Evolutionary conservation across 2,888 invertebrate genomes (phyloP), one percentile per base, ranked within the genome.

Genomic region (Cremastinae sp.): DNA sequence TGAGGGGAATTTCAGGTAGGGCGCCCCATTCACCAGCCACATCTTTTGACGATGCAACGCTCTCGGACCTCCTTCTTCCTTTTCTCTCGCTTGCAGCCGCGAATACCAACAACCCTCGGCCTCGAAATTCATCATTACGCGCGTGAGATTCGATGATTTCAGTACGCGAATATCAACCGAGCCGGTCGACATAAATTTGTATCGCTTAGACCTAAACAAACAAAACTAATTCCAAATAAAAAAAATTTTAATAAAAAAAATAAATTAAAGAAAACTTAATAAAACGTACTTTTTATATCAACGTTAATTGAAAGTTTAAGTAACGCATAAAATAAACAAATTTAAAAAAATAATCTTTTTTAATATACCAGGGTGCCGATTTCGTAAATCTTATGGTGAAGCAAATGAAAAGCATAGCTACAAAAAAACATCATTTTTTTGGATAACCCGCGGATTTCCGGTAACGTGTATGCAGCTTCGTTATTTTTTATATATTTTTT

Each of bases 1-100:
- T 78, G 81, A 86, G 85, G 84, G 78, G 77, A 65, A 43, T 70
- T 82, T 84, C 89, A 88, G 86, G 88, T 87, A 88, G 86, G 85
- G 87, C 85, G 84, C 81, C 28, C 28, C 83, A 86, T 87, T 86
- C 78, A 81, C 83, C 83, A 80, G 74, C 72, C 51, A 43, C 59
- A 43, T 53, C 68, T 55, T 18, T n/a, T 72, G 71, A 65, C 77
- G 65, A 53, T 70, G 69, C 49, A 43, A 47, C 75, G 59, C 74
- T 73, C 62, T 75, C 75, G 75, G 62, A 79, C 78, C 66, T 77
- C 75, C 71, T 66, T 78, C 77, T 47, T 47, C 64, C 14, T 55
- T 35, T 45, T 12, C 18, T 18, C n/a, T n/a, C n/a, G 45, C 14
- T 7, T 18, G 12, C 55, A 45, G 49, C 43, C 39, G 43, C 53